Base-by-base conservation (phyloP, 2,888 invertebrate genomes). In the Rotaria magnacalcarata region DNA sequence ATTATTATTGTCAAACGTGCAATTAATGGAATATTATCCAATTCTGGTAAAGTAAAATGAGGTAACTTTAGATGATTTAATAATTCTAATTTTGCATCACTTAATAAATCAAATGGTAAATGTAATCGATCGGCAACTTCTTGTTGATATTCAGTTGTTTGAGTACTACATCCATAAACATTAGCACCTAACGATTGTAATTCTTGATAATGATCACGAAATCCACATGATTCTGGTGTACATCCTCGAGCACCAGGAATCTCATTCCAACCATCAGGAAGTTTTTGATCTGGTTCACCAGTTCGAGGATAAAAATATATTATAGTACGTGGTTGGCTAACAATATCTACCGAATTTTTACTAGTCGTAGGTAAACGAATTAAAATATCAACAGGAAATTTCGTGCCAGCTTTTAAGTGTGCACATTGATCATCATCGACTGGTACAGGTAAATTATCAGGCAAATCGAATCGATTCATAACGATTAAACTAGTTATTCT, bases 121-220 rank as follows among this genome's bases (percentile, higher is more conserved):
- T 47, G 43, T 47, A 80, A 43, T 80, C 75, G 75, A 10, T 80
- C 75, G 10, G 41, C 75, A 80, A 47, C 75, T 80, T 80, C 75
- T 80, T 80, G 75, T 47, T 80, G 75, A 80, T 80, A 80, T 1
- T 43, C 75, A 10, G 75, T 80, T 80, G 75, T 80, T 80, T 80
- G 75, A 5, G 75, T 80, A n/a, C 75, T 80, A 80, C 75, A 80
- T 47, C 75, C 75, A 80, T 80, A 80, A 21, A 80, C 75, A 80
- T 24, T 80, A 1, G 75, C 75, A 80, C 75, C 75, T 80, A 80
- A n/a, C 47, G 43, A 8, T 80, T 80, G 75, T n/a, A 80, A 47
- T 80, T 80, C 75, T 47, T 80, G 19, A 47, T 47, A 43, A 80
- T 80, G 75, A 47, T 80, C 75, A 41, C 75, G 75, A 80, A 80